Evolutionary conservation across 2,888 invertebrate genomes (phyloP), one percentile per base, ranked within the genome.

Genomic region (Andricus quercusramuli): DNA sequence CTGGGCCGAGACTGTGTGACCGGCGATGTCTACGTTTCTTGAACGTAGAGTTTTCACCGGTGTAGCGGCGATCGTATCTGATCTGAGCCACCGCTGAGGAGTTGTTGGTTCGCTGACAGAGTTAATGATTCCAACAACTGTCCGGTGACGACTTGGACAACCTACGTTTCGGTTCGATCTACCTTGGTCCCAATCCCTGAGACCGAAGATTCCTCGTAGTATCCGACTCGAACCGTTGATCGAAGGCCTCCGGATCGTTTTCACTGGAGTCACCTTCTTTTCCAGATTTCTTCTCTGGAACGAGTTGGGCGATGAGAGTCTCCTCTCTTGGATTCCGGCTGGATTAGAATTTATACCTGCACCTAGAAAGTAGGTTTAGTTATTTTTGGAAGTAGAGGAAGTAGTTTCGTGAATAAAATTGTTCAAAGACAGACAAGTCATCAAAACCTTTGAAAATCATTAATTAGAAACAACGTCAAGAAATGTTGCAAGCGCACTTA

Each of bases 41-140:
- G 93, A 93, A 11, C 93, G 90, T 11, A 93, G 79, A 0, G 93
- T 93, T 82, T 92, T 93, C 0, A 93, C 90, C 13, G 93, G 92
- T 0, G 91, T 93, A 2, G 93, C 92, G 0, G 93, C 93, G n/a
- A 92, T 88, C 3, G 93, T 93, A 79, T 93, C 93, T 2, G 93
- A 93, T 51, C 93, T 90, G 22, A 93, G 85, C 91, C 92, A 92
- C n/a, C 92, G 90, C 44, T 92, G 92, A 1, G 91, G 89, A 9
- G 88, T 81, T 32, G 80, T 77, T 2, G 80, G 59, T 3, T 83
- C 81, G 22, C 25, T 77, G 1, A 67, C 78, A 0, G 79, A 56
- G 3, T 81, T 47, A 3, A 70, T 62, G 11, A 78, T 41, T 20
- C 37, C 66, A 15, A 81, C 70, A 9, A 22, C 79, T 3, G 84